These are phyloP conservation scores for Oppia nitens DNA, from an alignment of 1,140 invertebrate species.

Conservation along the genomic window DNA sequence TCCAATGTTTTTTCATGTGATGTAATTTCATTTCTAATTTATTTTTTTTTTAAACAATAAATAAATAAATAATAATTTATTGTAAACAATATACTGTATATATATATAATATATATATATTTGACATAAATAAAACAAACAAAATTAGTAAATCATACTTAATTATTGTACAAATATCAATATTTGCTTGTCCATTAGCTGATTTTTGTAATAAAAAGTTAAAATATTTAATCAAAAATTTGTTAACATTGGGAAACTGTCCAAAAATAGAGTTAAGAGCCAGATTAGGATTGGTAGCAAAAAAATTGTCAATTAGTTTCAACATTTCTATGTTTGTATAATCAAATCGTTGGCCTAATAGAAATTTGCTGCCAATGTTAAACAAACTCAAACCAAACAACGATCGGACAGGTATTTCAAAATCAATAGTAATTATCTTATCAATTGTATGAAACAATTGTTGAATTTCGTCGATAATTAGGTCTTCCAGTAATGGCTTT, in stretches of 20 bases:
- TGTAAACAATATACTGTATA: no score
- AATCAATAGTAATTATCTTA: not conserved
- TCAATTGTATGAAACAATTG: not conserved
- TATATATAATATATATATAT: no score
- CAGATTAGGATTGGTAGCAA: not conserved
- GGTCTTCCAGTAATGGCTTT: constrained; percentile 46
- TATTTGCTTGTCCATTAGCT: no score
- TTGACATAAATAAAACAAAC: no score
- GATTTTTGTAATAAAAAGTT: not conserved
- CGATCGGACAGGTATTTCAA: not conserved
- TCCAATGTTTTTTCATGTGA: no score
- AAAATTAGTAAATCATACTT: no score
- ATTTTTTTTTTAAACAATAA: no score
- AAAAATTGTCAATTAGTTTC: not conserved
- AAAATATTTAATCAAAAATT: not conserved
- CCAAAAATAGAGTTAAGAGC: not conserved
- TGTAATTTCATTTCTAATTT: no score
- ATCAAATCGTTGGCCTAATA: constrained; percentile 18
- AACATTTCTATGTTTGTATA: constrained; percentile 13
- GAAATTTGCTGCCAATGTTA: constrained; percentile 19
- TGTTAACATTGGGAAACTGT: not conserved
- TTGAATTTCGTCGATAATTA: constrained; percentile 42
- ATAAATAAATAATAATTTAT: no score
- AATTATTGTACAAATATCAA: no score
- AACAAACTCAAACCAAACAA: constrained; percentile 5